Conservation (phyloP, 2,888 invertebrate genomes). For the Athrips mouffetella region DNA sequence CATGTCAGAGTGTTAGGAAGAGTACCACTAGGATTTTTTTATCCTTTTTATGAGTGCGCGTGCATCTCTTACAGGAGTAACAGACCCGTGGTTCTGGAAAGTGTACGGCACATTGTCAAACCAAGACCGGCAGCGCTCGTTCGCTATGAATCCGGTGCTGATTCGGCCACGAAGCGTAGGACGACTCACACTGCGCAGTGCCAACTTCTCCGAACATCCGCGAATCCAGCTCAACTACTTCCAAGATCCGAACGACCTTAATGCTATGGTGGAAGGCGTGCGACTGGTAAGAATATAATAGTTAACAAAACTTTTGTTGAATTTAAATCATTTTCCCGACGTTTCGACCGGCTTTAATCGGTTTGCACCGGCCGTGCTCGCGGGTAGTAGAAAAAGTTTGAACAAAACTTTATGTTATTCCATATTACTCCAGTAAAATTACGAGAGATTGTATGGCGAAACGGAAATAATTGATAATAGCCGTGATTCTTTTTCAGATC, state of each 20-base stretch:
- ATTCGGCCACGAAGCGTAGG: slow-evolving; percentile 87
- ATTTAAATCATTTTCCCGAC: neutral
- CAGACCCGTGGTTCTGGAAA: slow-evolving; percentile 77
- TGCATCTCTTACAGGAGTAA: slow-evolving; percentile 61
- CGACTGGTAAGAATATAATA: slow-evolving; percentile 75
- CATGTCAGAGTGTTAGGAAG: neutral
- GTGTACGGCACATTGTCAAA: slow-evolving; percentile 73
- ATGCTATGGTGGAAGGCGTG: slow-evolving; percentile 85
- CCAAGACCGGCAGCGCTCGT: slow-evolving; percentile 70
- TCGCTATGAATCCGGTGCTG: slow-evolving; percentile 85
- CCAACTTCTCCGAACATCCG: slow-evolving; percentile 87
- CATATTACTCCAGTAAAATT: too few relatives aligned
- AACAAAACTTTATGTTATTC: too few relatives aligned
- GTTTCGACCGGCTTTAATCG: too few relatives aligned
- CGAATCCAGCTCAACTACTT: slow-evolving; percentile 90
- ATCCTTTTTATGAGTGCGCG: neutral
- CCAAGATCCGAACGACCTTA: slow-evolving; percentile 83
- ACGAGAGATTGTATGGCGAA: too few relatives aligned
- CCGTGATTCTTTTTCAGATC: too few relatives aligned
- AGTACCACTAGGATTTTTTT: neutral
- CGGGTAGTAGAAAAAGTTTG: too few relatives aligned
- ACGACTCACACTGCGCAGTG: slow-evolving; percentile 82
- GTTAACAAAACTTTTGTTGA: neutral
- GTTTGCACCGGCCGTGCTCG: too few relatives aligned
- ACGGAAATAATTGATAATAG: too few relatives aligned